Percentiles rank a stretch among this genome's conserved stretches.
These are phyloP conservation scores for Willowsia nigromaculata DNA, from an alignment of 2,888 invertebrate genomes.

Conservation along the genomic window DNA sequence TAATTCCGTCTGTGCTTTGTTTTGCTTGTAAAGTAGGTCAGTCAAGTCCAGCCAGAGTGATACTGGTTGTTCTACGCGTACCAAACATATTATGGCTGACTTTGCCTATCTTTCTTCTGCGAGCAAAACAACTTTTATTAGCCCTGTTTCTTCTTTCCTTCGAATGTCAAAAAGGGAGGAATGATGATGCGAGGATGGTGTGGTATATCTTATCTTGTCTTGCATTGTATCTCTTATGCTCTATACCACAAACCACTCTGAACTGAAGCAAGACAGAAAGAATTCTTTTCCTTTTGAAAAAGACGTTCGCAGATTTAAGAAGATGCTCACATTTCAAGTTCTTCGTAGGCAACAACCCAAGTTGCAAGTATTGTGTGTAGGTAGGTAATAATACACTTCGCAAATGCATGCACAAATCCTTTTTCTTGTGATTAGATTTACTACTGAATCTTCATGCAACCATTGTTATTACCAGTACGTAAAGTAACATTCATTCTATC, in stretches of 20 bases:
- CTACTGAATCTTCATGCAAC: constrained; percentile 20
- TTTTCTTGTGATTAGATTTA: not conserved
- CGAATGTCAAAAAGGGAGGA: constrained; percentile 14
- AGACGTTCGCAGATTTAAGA: not conserved
- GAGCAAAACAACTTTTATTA: constrained; percentile 63
- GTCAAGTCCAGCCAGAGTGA: constrained; percentile 56
- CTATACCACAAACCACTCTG: not conserved
- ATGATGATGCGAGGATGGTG: not conserved
- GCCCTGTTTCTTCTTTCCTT: constrained; percentile 48
- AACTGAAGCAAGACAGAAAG: not conserved
- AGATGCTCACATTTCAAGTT: constrained; percentile 32
- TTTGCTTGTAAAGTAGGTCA: constrained; percentile 65
- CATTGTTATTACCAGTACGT: not conserved
- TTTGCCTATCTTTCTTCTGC: not conserved
- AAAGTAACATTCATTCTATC: constrained; percentile 14
- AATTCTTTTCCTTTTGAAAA: not conserved
- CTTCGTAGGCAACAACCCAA: not conserved
- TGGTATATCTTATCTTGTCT: not conserved
- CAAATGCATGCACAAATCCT: not conserved
- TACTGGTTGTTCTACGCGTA: not conserved
- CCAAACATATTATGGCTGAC: not conserved
- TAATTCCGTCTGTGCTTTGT: not conserved
- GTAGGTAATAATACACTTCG: not conserved
- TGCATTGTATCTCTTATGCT: not conserved
- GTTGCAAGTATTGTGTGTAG: too few species aligned